Evolutionary conservation across 2,797 vertebrate genomes (phyloP), one percentile per base, ranked within the genome.

Genomic region (Peromyscus melanophrys): DNA sequence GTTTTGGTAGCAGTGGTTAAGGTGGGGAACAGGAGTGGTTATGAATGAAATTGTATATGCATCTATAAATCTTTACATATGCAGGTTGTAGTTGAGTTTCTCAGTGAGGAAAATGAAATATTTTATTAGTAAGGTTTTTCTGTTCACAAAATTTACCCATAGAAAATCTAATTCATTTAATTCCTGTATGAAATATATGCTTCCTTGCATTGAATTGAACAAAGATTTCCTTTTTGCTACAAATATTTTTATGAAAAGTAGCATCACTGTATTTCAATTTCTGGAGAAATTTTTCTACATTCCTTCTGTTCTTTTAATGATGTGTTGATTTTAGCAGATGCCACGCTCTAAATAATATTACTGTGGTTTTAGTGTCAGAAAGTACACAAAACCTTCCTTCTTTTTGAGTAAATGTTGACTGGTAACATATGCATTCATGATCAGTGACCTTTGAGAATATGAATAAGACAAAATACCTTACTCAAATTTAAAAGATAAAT

Each of bases 401-500:
- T 6, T n/a, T 77, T 85, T 34, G 13, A 75, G 13, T 17, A 17
- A 55, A 61, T 90, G 1, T 49, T 82, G 23, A 55, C 59, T 52
- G 37, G 12, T 27, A 92, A n/a, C 37, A 52, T 52, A 73, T 11
- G 21, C 4, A 83, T 63, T 91, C 23, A 69, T 78, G 65, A 73
- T 69, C 6, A 75, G 8, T 9, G 73, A 13, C 46, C 81, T 34
- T 73, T 55, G 90, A 91, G 0, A 31, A 78, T 89, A 25, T 81
- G 75, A 85, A 89, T 92, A 29, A 67, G 29, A 25, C 5, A 76
- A 46, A 37, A 2, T 85, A 49, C 46, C 25, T 4, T 84, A 78
- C 2, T 90, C 43, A 55, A 83, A 86, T 91, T 73, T 25, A 40
- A 76, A 83, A 93, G 67, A 77, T 12, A 89, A 94, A 76, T 25